These are phyloP conservation scores for Pygoscelis antarcticus DNA, from an alignment of 2,113 vertebrate species.

Conservation along the genomic window DNA sequence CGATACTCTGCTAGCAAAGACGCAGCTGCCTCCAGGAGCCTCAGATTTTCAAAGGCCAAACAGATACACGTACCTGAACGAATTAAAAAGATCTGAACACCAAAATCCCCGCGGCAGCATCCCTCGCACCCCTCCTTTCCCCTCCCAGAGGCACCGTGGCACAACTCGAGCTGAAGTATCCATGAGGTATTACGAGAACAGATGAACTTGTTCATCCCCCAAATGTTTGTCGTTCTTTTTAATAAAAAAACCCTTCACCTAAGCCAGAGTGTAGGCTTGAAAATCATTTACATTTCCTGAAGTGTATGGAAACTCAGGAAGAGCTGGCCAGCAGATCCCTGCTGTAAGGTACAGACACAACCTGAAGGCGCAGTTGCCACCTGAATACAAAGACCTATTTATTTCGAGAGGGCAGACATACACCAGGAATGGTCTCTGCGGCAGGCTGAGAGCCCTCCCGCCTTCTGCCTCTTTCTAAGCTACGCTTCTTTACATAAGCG, in stretches of 20 bases:
- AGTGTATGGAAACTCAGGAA: background rate
- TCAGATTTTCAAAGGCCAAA: background rate
- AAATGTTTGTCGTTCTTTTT: background rate
- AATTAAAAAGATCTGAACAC: accelerated
- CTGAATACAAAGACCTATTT: background rate
- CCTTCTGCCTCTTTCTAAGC: background rate
- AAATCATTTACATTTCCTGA: background rate
- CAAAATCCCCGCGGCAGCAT: background rate
- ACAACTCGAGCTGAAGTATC: background rate
- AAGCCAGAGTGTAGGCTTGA: accelerated
- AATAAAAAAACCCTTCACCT: background rate
- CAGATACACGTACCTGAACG: accelerated
- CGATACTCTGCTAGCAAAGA: background rate
- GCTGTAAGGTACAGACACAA: background rate
- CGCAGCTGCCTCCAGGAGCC: background rate
- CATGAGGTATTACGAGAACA: background rate
- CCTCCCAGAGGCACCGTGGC: background rate
- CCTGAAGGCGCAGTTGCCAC: background rate
- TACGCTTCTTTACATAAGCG: constrained; percentile 9
- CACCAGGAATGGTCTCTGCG: background rate
- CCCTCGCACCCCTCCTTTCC: background rate
- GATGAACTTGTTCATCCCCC: background rate
- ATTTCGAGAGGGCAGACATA: background rate
- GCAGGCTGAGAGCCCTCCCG: background rate
- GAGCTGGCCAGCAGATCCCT: background rate